phyloP scores from a whole-genome alignment of 2,113 vertebrate genomes.

The Macrotis lagotis region DNA sequence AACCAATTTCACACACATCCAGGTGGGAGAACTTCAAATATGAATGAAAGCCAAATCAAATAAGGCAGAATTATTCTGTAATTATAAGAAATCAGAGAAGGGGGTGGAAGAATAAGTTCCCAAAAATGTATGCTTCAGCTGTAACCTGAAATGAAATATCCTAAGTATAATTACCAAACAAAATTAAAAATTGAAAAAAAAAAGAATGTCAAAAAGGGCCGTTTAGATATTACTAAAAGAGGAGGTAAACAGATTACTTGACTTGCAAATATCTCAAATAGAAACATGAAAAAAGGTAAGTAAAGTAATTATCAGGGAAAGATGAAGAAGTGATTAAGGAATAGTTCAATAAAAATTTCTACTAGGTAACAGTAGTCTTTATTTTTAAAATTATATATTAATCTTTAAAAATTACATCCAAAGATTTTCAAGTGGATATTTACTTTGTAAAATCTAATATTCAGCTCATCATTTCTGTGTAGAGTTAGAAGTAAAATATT shows the following conservation, averaged over 20 bases:
- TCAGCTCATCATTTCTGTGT: constrained; percentile 95
- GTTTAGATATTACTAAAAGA: not conserved
- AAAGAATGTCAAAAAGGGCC: not conserved
- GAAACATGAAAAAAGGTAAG: not conserved
- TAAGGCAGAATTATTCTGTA: not conserved
- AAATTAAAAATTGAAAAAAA: not conserved
- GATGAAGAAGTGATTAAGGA: not conserved
- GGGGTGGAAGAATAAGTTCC: not conserved
- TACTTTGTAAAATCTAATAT: constrained; percentile 96
- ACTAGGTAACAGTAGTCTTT: constrained; percentile 99
- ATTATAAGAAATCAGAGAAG: not conserved
- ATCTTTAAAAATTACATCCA: constrained; percentile 94
- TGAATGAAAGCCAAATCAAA: not conserved
- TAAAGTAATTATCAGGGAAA: not conserved
- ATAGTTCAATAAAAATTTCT: not conserved
- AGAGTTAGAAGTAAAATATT: constrained; percentile 95
- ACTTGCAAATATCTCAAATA: not conserved
- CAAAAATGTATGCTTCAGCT: not conserved
- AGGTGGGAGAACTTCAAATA: not conserved
- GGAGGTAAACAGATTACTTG: not conserved
- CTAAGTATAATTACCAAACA: not conserved
- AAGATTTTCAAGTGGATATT: constrained; percentile 93
- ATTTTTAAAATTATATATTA: constrained; percentile 98
- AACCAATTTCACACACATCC: not conserved
- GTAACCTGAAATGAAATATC: not conserved